phyloP scores from a whole-genome alignment of 2,888 invertebrate species.

The Phalangium opilio region DNA sequence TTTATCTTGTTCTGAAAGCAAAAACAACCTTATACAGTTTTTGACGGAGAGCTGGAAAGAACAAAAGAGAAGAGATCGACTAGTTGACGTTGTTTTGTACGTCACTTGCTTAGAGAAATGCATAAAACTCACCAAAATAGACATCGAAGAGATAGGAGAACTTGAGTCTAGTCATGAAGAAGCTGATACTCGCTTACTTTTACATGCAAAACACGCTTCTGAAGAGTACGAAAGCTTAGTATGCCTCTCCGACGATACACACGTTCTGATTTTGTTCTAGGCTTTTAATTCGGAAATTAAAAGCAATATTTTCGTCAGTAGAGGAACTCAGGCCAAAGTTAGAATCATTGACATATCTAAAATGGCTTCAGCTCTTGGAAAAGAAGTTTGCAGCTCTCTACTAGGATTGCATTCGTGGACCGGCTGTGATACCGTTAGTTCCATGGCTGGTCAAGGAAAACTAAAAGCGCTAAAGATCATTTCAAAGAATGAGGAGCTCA shows the following conservation, averaged over 20 bases:
- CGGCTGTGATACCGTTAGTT: background rate
- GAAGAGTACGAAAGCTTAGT: no score
- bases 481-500: background rate
- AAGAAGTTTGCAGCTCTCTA: background rate
- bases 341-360: background rate
- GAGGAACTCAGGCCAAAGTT: background rate
- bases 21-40: background rate
- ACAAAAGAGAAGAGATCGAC: background rate
- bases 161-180: background rate
- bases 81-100: background rate
- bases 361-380: background rate
- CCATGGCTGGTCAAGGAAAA: background rate
- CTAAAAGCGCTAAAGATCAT: background rate
- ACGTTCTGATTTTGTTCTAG: no score
- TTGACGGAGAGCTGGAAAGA: background rate
- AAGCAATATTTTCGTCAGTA: no score
- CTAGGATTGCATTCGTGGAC: background rate
- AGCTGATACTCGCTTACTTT: background rate
- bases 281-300: no score
- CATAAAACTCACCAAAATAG: background rate
- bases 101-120: background rate
- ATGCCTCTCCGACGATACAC: no score
- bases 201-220: background rate
- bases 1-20: background rate
- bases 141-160: background rate